These are phyloP conservation scores for Cephalopholis sonnerati DNA, from an alignment of 2,113 vertebrate genomes.

Conservation along the genomic window DNA sequence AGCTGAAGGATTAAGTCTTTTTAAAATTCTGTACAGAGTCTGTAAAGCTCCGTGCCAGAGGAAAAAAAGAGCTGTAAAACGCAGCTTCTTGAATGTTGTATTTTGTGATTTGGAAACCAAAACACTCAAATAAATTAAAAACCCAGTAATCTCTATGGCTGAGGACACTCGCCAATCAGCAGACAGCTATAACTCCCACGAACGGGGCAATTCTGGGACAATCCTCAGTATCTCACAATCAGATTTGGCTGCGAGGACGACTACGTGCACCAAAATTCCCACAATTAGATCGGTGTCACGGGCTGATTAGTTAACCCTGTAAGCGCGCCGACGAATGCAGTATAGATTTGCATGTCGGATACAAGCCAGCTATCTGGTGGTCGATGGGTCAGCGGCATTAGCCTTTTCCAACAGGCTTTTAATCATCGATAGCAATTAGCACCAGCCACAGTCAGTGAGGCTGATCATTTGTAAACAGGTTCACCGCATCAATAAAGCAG, in stretches of 20 bases:
- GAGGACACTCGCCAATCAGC: slow-evolving; percentile 26
- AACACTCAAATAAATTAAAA: slow-evolving; percentile 69
- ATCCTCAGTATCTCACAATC: slow-evolving; percentile 21
- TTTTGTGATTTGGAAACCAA: slow-evolving; percentile 44
- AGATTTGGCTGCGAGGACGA: slow-evolving; percentile 35
- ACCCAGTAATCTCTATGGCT: slow-evolving; percentile 43
- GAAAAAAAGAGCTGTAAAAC: slow-evolving; percentile 8
- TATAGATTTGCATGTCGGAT: slow-evolving; percentile 40
- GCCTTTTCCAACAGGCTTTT: slow-evolving; percentile 53
- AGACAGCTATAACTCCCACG: slow-evolving; percentile 19
- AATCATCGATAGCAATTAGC: slow-evolving; percentile 76
- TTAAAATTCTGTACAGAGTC: slow-evolving; percentile 20
- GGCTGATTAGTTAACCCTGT: slow-evolving; percentile 32
- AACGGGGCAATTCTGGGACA: slow-evolving; percentile 27
- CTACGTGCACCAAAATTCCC: neutral
- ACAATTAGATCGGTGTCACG: slow-evolving; percentile 32
- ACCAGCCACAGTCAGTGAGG: slow-evolving; percentile 43
- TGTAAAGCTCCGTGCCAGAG: slow-evolving; percentile 24
- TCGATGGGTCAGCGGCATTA: slow-evolving; percentile 48
- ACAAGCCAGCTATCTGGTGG: slow-evolving; percentile 13
- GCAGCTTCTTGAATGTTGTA: slow-evolving; percentile 30
- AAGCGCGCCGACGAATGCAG: slow-evolving; percentile 9
- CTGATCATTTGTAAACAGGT: slow-evolving; percentile 71
- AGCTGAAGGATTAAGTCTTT: slow-evolving; percentile 47
- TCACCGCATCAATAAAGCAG: slow-evolving; percentile 59